These are phyloP conservation scores for Diabrotica undecimpunctata DNA, from an alignment of 1,140 invertebrate genomes.

Conservation along the genomic window DNA sequence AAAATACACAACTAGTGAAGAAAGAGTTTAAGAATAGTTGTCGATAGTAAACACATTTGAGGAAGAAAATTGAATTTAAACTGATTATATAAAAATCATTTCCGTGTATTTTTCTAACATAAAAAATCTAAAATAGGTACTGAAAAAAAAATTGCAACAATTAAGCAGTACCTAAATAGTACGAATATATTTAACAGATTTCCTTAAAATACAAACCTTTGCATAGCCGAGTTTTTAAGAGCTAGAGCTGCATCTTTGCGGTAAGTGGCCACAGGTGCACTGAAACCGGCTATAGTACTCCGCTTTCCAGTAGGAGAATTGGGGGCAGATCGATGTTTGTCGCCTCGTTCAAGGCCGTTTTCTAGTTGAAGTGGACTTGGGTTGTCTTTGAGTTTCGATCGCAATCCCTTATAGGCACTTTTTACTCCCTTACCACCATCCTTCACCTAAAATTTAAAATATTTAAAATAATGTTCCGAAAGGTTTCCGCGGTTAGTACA, in stretches of 20 bases:
- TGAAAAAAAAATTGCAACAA: no score
- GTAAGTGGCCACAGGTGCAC: conserved; percentile 51
- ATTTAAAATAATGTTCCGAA: no score
- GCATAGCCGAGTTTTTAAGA: conserved; percentile 47
- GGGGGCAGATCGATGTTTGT: conserved; percentile 61
- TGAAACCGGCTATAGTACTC: conserved; percentile 48
- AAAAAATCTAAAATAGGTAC: no score
- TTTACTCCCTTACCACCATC: conserved; percentile 71
- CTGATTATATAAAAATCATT: no score
- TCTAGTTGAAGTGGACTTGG: conserved; percentile 38
- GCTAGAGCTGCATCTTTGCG: conserved; percentile 52
- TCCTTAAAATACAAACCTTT: conserved; percentile 34
- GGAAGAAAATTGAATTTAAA: no score
- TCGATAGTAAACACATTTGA: no score
- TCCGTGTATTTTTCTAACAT: no score
- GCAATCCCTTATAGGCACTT: conserved; percentile 70
- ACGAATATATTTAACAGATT: no score
- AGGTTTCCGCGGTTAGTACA: no score
- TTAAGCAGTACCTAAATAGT: no score
- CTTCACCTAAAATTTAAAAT: conserved; percentile 58
- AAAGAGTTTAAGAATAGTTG: no score
- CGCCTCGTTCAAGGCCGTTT: conserved; percentile 47
- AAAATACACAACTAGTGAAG: no score
- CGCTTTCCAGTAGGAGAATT: conserved; percentile 61
- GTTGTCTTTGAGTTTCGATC: conserved; percentile 58